phyloP scores from a whole-genome alignment of 1,140 invertebrate species.

The Drosophila busckii region DNA sequence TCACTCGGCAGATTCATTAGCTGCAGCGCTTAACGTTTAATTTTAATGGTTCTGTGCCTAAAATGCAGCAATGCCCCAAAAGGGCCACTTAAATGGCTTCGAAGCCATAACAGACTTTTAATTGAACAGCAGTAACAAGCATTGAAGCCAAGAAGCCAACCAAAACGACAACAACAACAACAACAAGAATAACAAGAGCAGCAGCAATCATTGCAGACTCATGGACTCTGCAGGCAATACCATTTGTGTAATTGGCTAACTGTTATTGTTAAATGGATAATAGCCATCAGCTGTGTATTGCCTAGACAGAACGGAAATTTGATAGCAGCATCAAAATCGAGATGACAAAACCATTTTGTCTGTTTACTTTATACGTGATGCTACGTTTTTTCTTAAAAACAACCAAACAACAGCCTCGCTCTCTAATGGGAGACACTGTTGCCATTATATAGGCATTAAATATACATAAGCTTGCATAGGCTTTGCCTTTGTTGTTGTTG shows the following conservation, averaged over 20 bases:
- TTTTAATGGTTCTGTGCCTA: constrained; percentile 67
- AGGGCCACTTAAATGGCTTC: constrained; percentile 61
- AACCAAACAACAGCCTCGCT: too few relatives aligned
- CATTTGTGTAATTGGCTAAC: constrained; percentile 65
- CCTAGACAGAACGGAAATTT: constrained; percentile 30
- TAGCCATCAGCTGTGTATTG: constrained; percentile 11
- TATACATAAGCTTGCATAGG: too few relatives aligned
- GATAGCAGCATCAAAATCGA: constrained; percentile 12
- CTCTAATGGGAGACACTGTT: too few relatives aligned
- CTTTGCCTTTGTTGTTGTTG: too few relatives aligned
- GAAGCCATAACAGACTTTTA: constrained; percentile 62
- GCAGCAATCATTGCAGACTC: constrained; percentile 8
- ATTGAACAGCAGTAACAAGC: constrained; percentile 47
- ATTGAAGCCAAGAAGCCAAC: background rate
- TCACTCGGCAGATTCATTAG: constrained; percentile 59
- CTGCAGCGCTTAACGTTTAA: constrained; percentile 65
- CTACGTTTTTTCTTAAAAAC: constrained; percentile 4
- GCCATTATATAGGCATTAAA: too few relatives aligned
- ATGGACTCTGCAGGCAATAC: constrained; percentile 24
- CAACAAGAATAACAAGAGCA: constrained; percentile 1
- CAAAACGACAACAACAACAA: background rate
- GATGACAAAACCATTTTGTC: constrained; percentile 21
- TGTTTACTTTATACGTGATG: background rate
- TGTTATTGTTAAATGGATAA: constrained; percentile 68
- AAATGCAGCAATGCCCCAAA: constrained; percentile 54